Evolutionary conservation across 2,888 invertebrate genomes (phyloP), one percentile per base, ranked within the genome.

Genomic region (Ornithoptera alexandrae): DNA sequence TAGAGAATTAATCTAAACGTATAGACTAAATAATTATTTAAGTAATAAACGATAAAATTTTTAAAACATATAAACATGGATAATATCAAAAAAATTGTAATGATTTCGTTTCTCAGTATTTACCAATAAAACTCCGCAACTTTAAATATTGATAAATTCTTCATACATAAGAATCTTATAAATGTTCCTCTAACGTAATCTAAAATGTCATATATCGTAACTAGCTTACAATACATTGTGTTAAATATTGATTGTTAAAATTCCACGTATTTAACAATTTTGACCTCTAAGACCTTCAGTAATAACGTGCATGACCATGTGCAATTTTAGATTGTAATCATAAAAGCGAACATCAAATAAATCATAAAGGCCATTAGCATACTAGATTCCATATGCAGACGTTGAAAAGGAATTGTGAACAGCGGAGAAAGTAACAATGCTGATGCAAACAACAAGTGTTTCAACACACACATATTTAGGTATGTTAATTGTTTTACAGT

Each of bases 351-450:
- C 30, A 50, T 57, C 39, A 42, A 62, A 62, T 62, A 65, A 17
- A 65, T 65, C 17, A 65, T 18, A 36, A 42, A 30, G 65, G 39
- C 42, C 58, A 65, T 65, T 65, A 65, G n/a, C 42, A 59, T 65
- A 46, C 65, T 42, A 39, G 39, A 59, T 20, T 24, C 20, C 63
- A 7, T 62, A 59, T 66, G 50, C 12, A 60, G n/a, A 64, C 50
- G 20, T 50, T n/a, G 68, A 50, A 36, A 63, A 39, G 64, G 50
- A 36, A 68, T 64, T 60, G 18, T 39, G 58, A 59, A 59, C 39
- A 4, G 5, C 59, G 22, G n/a, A 64, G 59, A 53, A 68, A 59
- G 58, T 17, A 42, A 22, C 20, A 30, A 4, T 59, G 22, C 30
- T 62, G 30, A 30, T 10, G 42, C 30, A 30, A 7, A 39, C 39